Base-by-base conservation (phyloP, 2,888 invertebrate species). In the Dendrolimus pini region DNA sequence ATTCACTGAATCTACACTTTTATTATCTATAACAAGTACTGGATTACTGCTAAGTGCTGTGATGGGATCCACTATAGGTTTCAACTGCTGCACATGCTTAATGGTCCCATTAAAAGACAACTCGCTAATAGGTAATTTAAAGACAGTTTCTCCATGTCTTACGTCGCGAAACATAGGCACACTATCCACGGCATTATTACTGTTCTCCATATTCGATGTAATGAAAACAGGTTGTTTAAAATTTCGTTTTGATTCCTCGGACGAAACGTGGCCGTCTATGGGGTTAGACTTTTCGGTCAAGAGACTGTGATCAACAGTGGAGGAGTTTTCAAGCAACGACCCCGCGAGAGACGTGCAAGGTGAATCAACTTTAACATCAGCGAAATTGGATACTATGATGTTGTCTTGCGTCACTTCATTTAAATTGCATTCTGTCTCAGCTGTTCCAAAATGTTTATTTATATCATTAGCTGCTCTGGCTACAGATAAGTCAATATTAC, bases 181-280 rank as follows among this genome's bases (percentile, higher is more conserved):
- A 65, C 86, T 84, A 60, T 91, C 91, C 3, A 90, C 85, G 7
- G 91, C 91, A 77, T 91, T 91, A 64, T 88, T 91, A 62, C 91
- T 91, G 61, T 91, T 91, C 69, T 91, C 91, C 91, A 91, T 91
- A 55, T 87, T 90, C 61, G 89, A 85, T 67, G 88, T 84, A 78
- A 89, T 83, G 55, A 90, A 88, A 56, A 88, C 76, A 30, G 87
- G 82, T 55, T 80, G 81, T 61, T 83, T 85, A 61, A 78, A 75
- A 58, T 69, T 65, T 8, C 74, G 75, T 68, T 83, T 86, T 0
- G 82, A 83, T 59, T 89, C 89, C 63, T 89, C 89, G 0, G 85
- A 87, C 7, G 84, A 82, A 12, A 78, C 68, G 2, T 80, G 84
- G 41, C 77, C 71, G 62, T 84, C 85, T 7, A 76, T 72, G 52